Evolutionary conservation across 2,888 invertebrate genomes (phyloP).

Genomic region (Drosophila tanythrix): DNA sequence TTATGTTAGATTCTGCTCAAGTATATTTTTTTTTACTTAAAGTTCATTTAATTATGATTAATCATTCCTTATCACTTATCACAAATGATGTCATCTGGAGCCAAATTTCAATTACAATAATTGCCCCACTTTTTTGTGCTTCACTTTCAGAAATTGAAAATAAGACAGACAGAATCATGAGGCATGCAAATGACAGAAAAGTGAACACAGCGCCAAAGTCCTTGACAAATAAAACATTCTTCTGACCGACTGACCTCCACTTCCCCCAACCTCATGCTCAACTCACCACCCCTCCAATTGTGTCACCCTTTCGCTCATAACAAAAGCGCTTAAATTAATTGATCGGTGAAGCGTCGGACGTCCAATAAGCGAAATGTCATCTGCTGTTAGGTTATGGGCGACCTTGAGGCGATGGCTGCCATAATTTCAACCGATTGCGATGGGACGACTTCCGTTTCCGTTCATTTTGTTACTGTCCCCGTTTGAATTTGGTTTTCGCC

Average conservation of each 20-base stretch:
- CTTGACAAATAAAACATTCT: conserved; percentile 45
- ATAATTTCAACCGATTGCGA: conserved; percentile 53
- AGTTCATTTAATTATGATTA: neutral
- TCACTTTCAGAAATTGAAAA: conserved; percentile 55
- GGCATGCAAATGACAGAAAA: conserved; percentile 60
- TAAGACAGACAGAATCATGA: conserved; percentile 9
- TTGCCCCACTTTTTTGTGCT: conserved; percentile 17
- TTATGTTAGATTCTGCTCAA: neutral
- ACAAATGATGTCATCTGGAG: conserved; percentile 41
- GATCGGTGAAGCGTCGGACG: conserved; percentile 43
- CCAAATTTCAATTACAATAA: conserved; percentile 52
- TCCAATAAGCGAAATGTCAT: conserved; percentile 60
- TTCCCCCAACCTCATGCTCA: neutral
- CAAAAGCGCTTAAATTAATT: conserved; percentile 69
- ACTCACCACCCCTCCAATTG: neutral
- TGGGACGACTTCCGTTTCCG: conserved; percentile 28
- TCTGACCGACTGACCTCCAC: conserved; percentile 21
- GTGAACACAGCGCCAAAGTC: conserved; percentile 21
- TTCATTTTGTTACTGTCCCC: conserved; percentile 13
- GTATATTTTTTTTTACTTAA: neutral
- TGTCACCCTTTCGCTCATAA: conserved; percentile 9
- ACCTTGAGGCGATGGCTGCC: conserved; percentile 32
- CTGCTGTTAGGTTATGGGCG: conserved; percentile 6
- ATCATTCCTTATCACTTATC: neutral
- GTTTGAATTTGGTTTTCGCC: conserved; percentile 11